These are phyloP conservation scores for Gymnobelideus leadbeateri DNA, from an alignment of 2,113 vertebrate species.

Conservation along the genomic window DNA sequence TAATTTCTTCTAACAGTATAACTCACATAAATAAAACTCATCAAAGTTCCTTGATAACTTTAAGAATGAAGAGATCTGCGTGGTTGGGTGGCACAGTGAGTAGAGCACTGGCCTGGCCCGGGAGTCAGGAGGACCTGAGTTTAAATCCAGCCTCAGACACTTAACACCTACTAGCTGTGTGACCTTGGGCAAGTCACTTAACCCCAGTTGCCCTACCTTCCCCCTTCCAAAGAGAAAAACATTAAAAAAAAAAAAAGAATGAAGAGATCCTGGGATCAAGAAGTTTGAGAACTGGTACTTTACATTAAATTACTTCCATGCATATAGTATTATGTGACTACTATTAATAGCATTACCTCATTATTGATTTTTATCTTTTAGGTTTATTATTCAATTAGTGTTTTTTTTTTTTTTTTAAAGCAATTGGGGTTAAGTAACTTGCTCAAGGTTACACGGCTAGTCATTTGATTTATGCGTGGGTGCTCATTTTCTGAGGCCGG, in stretches of 20 bases:
- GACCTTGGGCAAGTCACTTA: no score
- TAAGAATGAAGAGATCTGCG: background rate
- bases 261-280: background rate
- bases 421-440: no score
- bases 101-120: no score
- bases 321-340: background rate
- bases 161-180: no score
- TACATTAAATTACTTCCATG: background rate
- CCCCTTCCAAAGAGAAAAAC: no score
- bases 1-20: background rate
- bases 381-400: slow-evolving; percentile 51
- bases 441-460: no score
- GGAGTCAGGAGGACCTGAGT: no score
- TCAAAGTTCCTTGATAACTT: background rate
- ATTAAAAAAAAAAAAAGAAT: background rate
- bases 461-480: no score
- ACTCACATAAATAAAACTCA: background rate
- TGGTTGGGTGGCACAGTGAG: no score
- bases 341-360: slow-evolving; percentile 5
- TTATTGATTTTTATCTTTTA: slow-evolving; percentile 38
- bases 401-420: slow-evolving; percentile 36
- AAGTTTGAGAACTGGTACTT: background rate
- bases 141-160: no score
- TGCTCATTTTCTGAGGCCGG: no score
- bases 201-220: no score